These are phyloP conservation scores for Orchestes rusci DNA, from an alignment of 2,888 invertebrate species.

Conservation along the genomic window DNA sequence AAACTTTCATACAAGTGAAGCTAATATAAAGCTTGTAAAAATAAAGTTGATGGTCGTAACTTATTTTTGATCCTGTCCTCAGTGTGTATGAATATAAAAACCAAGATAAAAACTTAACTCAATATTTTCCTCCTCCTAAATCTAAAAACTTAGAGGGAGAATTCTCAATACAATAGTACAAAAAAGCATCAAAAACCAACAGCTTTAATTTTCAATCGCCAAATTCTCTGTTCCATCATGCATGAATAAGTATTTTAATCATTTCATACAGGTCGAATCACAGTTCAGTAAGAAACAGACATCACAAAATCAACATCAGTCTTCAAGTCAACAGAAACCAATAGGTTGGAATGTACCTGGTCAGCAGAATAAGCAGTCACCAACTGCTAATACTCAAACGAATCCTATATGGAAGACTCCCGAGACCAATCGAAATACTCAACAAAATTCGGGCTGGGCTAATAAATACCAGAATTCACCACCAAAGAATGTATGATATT, in stretches of 20 bases:
- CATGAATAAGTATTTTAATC: too few relatives aligned
- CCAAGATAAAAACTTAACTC: too few relatives aligned
- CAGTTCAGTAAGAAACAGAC: conserved; percentile 4
- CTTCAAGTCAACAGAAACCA: conserved; percentile 7
- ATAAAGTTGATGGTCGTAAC: too few relatives aligned
- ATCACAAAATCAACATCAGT: conserved; percentile 4
- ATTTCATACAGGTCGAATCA: conserved; percentile 9
- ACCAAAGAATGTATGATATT: conserved; percentile 10
- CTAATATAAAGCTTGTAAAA: too few relatives aligned
- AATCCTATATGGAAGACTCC: conserved; percentile 3
- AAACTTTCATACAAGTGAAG: too few relatives aligned
- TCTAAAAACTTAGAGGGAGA: too few relatives aligned
- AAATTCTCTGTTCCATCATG: too few relatives aligned
- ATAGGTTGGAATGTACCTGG: conserved; percentile 13
- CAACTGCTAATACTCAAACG: conserved; percentile 1
- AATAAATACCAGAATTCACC: conserved; percentile 13
- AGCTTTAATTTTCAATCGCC: background rate
- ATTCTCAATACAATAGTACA: too few relatives aligned
- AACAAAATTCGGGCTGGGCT: conserved; percentile 11
- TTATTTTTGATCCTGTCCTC: too few relatives aligned
- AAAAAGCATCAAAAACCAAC: background rate
- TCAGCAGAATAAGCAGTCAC: conserved; percentile 1
- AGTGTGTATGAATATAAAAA: too few relatives aligned
- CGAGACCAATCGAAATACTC: conserved; percentile 1
- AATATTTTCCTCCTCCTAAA: too few relatives aligned